Percentiles rank a stretch among this genome's conserved stretches.
Conservation (phyloP, 2,797 vertebrate genomes). For the Podarcis lilfordi region DNA sequence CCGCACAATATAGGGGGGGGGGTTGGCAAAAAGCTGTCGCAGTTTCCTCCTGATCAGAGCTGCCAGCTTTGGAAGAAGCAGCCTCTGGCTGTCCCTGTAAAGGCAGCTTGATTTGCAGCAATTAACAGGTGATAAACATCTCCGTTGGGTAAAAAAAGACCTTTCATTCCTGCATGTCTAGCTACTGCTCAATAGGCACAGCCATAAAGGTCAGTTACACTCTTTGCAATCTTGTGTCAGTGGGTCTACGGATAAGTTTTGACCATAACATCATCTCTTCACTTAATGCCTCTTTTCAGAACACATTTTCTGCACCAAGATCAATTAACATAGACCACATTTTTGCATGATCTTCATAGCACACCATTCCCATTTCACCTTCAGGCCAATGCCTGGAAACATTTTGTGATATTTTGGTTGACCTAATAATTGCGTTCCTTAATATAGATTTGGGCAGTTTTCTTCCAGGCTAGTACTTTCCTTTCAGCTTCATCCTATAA, state of each 20-base stretch:
- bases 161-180: not conserved
- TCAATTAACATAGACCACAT: not conserved
- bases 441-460: too few relatives aligned
- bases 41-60: not conserved
- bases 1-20: not conserved
- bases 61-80: not conserved
- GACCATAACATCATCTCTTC: not conserved
- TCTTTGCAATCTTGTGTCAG: not conserved
- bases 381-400: too few relatives aligned
- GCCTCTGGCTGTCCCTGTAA: not conserved
- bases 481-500: too few relatives aligned
- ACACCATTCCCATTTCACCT: too few relatives aligned
- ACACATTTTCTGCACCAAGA: not conserved
- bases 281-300: not conserved
- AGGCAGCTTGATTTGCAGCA: not conserved
- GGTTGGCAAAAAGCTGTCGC: not conserved
- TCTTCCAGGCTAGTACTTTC: too few relatives aligned
- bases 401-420: too few relatives aligned
- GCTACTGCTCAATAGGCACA: not conserved
- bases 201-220: not conserved
- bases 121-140: not conserved
- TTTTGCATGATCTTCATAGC: too few relatives aligned
- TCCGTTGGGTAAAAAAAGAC: not conserved
- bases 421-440: too few relatives aligned
- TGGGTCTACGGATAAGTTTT: not conserved